These are phyloP conservation scores for Fistularia tabacaria DNA, from an alignment of 2,797 vertebrate species.

Conservation along the genomic window DNA sequence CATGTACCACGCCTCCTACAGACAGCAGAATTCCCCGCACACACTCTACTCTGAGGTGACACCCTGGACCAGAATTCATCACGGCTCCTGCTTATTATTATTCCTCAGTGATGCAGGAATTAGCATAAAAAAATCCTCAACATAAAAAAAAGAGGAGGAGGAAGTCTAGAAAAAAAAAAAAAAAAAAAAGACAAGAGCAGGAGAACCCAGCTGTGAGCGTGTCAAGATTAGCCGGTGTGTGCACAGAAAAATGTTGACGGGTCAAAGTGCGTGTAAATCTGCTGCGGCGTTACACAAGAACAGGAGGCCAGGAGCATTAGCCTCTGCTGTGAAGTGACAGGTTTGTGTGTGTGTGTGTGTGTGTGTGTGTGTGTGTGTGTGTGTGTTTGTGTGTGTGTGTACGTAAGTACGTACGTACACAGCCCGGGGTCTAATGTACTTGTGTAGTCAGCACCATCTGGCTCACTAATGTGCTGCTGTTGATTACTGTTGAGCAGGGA, in stretches of 20 bases:
- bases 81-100: constrained; percentile 41
- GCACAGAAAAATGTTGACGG: constrained; percentile 5
- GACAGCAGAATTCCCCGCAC: constrained; percentile 13
- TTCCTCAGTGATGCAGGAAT: constrained; percentile 40
- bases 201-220: constrained; percentile 15
- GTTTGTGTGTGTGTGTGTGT: constrained; percentile 1
- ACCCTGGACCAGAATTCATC: constrained; percentile 41
- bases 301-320: not conserved
- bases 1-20: not conserved
- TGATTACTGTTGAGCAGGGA: constrained; percentile 52
- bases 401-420: too few species aligned
- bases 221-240: constrained; percentile 26
- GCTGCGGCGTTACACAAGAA: constrained; percentile 9
- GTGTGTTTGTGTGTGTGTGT: constrained; percentile 2
- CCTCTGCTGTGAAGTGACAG: constrained; percentile 10
- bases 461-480: constrained; percentile 56
- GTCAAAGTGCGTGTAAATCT: constrained; percentile 4
- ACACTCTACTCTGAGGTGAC: constrained; percentile 31
- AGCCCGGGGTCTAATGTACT: constrained; percentile 40
- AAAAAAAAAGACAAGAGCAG: not conserved
- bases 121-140: constrained; percentile 33
- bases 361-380: constrained; percentile 4
- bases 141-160: not conserved
- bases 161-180: constrained; percentile 8
- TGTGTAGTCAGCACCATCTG: constrained; percentile 55